Base-by-base conservation (phyloP, 2,113 vertebrate species). In the Plecturocebus donacophilus region DNA sequence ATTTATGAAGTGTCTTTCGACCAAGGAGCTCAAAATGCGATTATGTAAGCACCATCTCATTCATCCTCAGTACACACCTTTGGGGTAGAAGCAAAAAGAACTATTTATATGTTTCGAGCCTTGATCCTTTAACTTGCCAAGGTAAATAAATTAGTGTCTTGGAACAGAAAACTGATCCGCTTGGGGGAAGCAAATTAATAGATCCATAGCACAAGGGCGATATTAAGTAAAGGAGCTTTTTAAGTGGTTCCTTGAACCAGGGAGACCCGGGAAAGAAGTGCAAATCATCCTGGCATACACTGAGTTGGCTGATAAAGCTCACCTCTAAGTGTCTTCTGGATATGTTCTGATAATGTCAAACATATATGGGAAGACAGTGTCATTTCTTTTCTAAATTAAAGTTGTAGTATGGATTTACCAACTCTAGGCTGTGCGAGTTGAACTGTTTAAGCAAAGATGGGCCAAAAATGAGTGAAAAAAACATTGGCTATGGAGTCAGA, bases 1-100 rank as follows among this genome's bases (percentile, higher is more conserved):
- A 76, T 96, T 93, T 97, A 95, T 80, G 87, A 97, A 95, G 42
- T 70, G 38, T 38, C 86, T 94, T 96, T 97, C 58, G 79, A 96
- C 64, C 91, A 96, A 73, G 73, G 52, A 88, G 45, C 45, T 97
- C 73, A 94, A 82, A 97, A 95, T 96, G 77, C 89, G 96, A 93
- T 97, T 97, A 96, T 17, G 17, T 56, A 91, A 94, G 82, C 76
- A 85, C 77, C 96, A 96, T 91, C 45, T 92, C 92, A 97, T 97
- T 97, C 97, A 97, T 98, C 92, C 96, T 96, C 84, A 97, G 54
- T 58, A 88, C 42, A 96, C 13, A 92, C 54, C 35, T 97, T 92
- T 96, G 68, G 76, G 76, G 61, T n/a, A 80, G 17, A 87, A 94
- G 79, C 21, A 58, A 71, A 70, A 49, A 87, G 38, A 95, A 94